Evolutionary conservation across 2,888 invertebrate species (phyloP).

Genomic region (Drosophila borborema): DNA sequence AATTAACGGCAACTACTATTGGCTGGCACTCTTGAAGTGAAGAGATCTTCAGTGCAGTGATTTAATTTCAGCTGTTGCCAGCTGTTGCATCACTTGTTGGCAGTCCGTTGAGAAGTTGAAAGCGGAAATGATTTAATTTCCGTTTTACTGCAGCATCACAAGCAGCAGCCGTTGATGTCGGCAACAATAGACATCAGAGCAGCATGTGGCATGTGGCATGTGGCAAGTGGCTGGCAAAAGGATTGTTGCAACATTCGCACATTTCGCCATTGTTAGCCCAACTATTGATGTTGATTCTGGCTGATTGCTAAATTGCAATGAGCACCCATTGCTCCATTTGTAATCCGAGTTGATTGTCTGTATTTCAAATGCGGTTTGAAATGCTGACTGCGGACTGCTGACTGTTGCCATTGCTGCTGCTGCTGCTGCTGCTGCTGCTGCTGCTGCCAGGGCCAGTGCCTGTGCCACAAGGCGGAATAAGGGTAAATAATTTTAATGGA

Average conservation of each 20-base stretch:
- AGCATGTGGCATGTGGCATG: constrained; percentile 36
- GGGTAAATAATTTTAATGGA: constrained; percentile 21
- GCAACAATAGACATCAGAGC: constrained; percentile 43
- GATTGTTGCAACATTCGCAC: constrained; percentile 13
- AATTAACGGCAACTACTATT: constrained; percentile 33
- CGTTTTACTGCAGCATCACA: constrained; percentile 42
- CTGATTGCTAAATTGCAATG: constrained; percentile 43
- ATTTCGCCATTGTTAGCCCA: constrained; percentile 24
- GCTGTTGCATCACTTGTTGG: constrained; percentile 63
- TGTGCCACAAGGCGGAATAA: constrained; percentile 12
- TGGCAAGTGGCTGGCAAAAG: constrained; percentile 32
- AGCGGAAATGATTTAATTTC: constrained; percentile 77
- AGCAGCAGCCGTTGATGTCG: constrained; percentile 8
- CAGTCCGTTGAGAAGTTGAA: constrained; percentile 40
- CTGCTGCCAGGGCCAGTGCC: neutral
- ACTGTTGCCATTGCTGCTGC: constrained; percentile 3
- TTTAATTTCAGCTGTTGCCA: constrained; percentile 56
- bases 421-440: neutral
- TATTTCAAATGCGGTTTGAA: constrained; percentile 27
- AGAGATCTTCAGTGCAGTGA: constrained; percentile 43
- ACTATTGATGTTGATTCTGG: constrained; percentile 28
- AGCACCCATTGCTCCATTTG: constrained; percentile 22
- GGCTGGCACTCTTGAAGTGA: constrained; percentile 34
- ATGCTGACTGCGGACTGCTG: constrained; percentile 11
- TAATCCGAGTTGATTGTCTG: constrained; percentile 26